Evolutionary conservation across 35 echinoderm and acorn worm genomes (phyloP).

Genomic region (Apostichopus californicus): DNA sequence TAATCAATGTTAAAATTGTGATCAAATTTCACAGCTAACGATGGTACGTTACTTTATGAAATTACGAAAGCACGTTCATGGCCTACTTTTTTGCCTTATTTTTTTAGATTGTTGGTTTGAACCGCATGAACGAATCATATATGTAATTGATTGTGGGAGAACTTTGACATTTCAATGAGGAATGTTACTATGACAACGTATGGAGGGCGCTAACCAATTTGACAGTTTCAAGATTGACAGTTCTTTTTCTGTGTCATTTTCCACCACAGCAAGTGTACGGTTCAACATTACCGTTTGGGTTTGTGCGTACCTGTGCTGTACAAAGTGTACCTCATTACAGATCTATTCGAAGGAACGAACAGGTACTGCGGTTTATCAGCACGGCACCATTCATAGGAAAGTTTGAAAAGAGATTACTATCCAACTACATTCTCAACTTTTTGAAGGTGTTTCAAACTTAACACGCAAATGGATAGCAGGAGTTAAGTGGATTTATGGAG

Average conservation of each 20-base stretch:
- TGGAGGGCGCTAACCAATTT: conserved; percentile 16
- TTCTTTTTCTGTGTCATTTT: conserved; percentile 15
- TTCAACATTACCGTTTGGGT: background rate
- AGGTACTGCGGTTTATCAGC: too few species aligned
- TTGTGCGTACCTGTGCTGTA: background rate
- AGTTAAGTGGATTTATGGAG: conserved; percentile 18
- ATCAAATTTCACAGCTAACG: background rate
- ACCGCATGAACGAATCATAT: background rate
- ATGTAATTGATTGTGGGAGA: conserved; percentile 13
- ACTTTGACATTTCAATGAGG: conserved; percentile 14
- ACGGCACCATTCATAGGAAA: too few species aligned
- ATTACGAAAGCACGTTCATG: background rate
- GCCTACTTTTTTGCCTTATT: background rate
- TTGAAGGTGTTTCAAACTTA: too few species aligned
- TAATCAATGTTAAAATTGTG: background rate
- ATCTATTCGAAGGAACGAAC: too few species aligned
- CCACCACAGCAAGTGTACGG: background rate
- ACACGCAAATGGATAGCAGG: background rate
- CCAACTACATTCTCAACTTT: too few species aligned
- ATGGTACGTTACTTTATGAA: background rate
- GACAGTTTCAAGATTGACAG: conserved; percentile 18
- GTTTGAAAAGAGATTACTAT: too few species aligned
- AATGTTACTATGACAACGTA: background rate
- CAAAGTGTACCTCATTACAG: too few species aligned
- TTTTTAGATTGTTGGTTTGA: background rate